phyloP scores from a whole-genome alignment of 2,888 invertebrate genomes.

The Ormyrus pomaceus region DNA sequence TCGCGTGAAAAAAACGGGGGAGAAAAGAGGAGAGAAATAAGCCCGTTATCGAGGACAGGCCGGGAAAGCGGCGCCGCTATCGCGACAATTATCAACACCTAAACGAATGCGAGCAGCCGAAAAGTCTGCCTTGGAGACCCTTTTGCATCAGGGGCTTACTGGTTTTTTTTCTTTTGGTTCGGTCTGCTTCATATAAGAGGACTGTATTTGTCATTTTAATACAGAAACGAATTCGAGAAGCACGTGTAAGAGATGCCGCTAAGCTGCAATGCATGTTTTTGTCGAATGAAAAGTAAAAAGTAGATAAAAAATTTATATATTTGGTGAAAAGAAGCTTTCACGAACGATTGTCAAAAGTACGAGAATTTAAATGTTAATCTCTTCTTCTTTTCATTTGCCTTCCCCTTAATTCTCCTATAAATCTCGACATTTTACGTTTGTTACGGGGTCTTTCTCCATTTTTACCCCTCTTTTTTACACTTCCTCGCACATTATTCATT shows the following conservation, averaged over 20 bases:
- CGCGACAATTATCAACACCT: conserved; percentile 35
- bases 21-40: conserved; percentile 11
- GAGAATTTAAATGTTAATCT: background rate
- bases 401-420: conserved; percentile 46
- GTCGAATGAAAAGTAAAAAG: too few relatives aligned
- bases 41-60: conserved; percentile 13
- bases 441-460: conserved; percentile 19
- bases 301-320: too few relatives aligned
- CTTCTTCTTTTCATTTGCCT: background rate
- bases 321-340: too few relatives aligned
- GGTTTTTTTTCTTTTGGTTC: too few relatives aligned
- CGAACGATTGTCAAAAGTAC: too few relatives aligned
- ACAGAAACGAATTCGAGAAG: too few relatives aligned
- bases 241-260: too few relatives aligned
- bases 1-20: background rate
- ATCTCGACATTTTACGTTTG: conserved; percentile 40
- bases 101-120: background rate
- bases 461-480: background rate
- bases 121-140: background rate
- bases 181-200: too few relatives aligned
- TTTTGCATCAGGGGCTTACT: too few relatives aligned
- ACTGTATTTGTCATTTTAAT: too few relatives aligned
- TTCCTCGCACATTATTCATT: conserved; percentile 44
- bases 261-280: too few relatives aligned
- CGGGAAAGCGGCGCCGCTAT: conserved; percentile 32